A percentile compares a stretch with the other conserved stretches of the same genome.
phyloP scores from a whole-genome alignment of 2,888 invertebrate genomes.

The Molorchus minor region DNA sequence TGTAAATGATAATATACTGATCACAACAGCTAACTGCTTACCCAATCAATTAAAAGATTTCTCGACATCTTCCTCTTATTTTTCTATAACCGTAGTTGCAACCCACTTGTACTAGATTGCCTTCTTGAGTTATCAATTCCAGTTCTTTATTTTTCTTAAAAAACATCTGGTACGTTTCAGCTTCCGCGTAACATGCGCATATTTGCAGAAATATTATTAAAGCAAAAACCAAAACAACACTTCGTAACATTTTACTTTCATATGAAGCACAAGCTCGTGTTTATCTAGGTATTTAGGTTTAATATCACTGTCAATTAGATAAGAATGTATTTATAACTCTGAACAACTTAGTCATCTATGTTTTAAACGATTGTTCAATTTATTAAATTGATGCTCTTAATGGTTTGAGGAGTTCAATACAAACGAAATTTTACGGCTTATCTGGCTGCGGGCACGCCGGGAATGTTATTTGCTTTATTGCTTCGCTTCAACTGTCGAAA shows the following conservation, averaged over 20 bases:
- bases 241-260: constrained; percentile 5
- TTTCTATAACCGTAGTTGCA: constrained; percentile 1
- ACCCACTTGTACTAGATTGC: background rate
- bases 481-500: too few relatives aligned
- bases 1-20: too few relatives aligned
- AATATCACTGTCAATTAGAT: too few relatives aligned
- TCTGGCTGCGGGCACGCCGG: too few relatives aligned
- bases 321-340: too few relatives aligned
- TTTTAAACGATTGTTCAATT: too few relatives aligned
- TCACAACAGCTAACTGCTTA: too few relatives aligned
- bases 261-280: background rate
- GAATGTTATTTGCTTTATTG: too few relatives aligned
- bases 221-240: background rate
- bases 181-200: background rate
- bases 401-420: too few relatives aligned
- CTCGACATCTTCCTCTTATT: constrained; percentile 9
- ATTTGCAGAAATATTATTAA: constrained; percentile 12
- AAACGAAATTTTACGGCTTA: too few relatives aligned
- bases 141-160: background rate
- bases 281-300: constrained; percentile 1
- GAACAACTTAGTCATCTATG: too few relatives aligned
- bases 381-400: too few relatives aligned
- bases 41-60: background rate
- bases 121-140: background rate
- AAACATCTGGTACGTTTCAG: background rate